Base-by-base conservation (phyloP, 2,888 invertebrate genomes). In the Lasioglossum zephyrum region DNA sequence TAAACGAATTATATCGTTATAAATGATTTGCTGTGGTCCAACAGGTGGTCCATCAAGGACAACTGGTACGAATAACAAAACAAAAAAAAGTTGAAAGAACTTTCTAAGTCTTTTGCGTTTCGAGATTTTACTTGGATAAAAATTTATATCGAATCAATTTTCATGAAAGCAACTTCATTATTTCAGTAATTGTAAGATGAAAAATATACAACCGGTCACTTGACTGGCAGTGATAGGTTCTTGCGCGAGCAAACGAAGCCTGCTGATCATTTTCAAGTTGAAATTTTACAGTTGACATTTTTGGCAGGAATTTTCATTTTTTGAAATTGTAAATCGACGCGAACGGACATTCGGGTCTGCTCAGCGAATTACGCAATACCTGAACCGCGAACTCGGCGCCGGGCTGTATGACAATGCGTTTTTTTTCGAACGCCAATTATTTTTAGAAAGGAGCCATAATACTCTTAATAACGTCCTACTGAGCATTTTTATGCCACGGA, bases 51-150 rank as follows among this genome's bases (percentile, higher is more conserved):
- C 89, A 92, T 94, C 86, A 91, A 80, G 53, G 84, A 91, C 22
- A 90, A 93, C 83, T 94, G 94, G 94, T 90, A 89, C 26, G 94
- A 94, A 79, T 91, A 94, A n/a, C n/a, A n/a, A n/a, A n/a, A n/a
- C n/a, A n/a, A n/a, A n/a, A n/a, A n/a, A n/a, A n/a, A n/a, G n/a
- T n/a, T n/a, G n/a, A n/a, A n/a, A n/a, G n/a, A n/a, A n/a, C 41
- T 41, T 41, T 41, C 41, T 9, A 9, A 9, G 41, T 41, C 41
- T 41, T 41, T 9, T 41, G 41, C 9, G 41, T 41, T 41, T 9
- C 41, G 41, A 41, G 41, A 41, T 41, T 41, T 41, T 41, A 9
- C 41, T 8, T 1, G 41, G 39, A 41, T 41, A 9, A 41, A 41
- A n/a, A n/a, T n/a, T n/a, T n/a, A n/a, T n/a, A 44, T 11, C 11